These are phyloP conservation scores for Carcina quercana DNA, from an alignment of 2,888 invertebrate genomes.

Conservation along the genomic window DNA sequence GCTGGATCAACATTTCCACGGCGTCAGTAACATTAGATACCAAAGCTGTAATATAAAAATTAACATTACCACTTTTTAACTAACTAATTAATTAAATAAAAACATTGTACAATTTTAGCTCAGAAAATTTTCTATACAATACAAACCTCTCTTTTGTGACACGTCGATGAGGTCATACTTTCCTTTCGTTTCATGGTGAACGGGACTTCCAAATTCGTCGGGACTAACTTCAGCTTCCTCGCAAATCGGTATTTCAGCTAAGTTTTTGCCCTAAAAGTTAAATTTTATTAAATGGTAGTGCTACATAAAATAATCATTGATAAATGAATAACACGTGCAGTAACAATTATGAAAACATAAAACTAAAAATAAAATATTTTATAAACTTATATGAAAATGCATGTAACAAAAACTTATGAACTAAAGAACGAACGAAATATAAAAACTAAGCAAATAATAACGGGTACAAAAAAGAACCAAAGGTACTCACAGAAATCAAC, in stretches of 20 bases:
- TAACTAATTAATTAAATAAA: background rate
- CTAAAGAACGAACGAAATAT: slow-evolving; percentile 2
- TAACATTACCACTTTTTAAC: background rate
- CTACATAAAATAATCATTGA: too few relatives aligned
- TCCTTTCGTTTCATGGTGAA: slow-evolving; percentile 46
- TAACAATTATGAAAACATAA: slow-evolving; percentile 11
- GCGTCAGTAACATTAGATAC: slow-evolving; percentile 83
- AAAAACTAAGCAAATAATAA: slow-evolving; percentile 15
- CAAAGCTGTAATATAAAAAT: slow-evolving; percentile 67
- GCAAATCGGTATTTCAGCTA: slow-evolving; percentile 78
- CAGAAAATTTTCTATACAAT: background rate
- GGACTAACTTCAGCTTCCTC: slow-evolving; percentile 78
- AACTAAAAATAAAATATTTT: slow-evolving; percentile 1
- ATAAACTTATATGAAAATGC: background rate
- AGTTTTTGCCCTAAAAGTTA: slow-evolving; percentile 65
- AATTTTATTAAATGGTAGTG: too few relatives aligned
- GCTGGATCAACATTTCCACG: slow-evolving; percentile 82
- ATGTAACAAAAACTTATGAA: background rate
- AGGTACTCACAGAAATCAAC: slow-evolving; percentile 66
- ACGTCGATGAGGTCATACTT: slow-evolving; percentile 70
- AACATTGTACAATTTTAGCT: background rate
- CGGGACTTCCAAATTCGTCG: slow-evolving; percentile 74
- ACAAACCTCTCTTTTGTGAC: slow-evolving; percentile 75
- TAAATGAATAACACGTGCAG: too few relatives aligned
- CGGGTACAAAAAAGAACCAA: slow-evolving; percentile 37